Evolutionary conservation across 1,140 invertebrate genomes (phyloP), one percentile per base, ranked within the genome.

Genomic region (Tenebrio molitor): DNA sequence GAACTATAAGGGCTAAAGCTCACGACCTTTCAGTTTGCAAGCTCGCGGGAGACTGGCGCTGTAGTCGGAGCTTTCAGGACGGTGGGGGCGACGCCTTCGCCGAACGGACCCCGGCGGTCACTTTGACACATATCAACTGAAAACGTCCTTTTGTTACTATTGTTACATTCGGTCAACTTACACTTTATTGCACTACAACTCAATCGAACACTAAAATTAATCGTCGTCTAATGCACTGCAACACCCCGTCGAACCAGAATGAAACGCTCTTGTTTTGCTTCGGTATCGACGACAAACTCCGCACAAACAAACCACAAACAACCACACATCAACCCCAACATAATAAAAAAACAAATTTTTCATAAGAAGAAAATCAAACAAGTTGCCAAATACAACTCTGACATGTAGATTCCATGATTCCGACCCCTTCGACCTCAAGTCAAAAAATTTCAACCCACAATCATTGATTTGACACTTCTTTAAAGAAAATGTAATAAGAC

Each of bases 11-110:
- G n/a, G 4, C 23, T 23, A 66, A 66, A 66, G 64, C 36, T 66
- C 42, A 66, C 64, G 64, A 42, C 36, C 64, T 66, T 66, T 66
- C 64, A n/a, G 17, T 7, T 29, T 7, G 64, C 12, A 66, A 66
- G 64, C 64, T 66, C 64, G 64, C 64, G 64, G 64, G 64, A 66
- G 64, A 66, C 64, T 66, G 64, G 64, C 64, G 64, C 64, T 66
- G 64, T 66, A 66, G 64, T 66, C 64, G 64, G 8, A 66, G 36
- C 8, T 41, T 65, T 66, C 64, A 44, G 64, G 39, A 66, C 64
- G 42, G 64, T 66, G 64, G 64, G 64, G 64, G 64, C 42, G 64
- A 66, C 64, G 64, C 64, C 64, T 66, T 44, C 64, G 64, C 33
- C 36, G 21, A 62, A 29, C 12, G 42, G 36, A 66, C 36, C 64